Evolutionary conservation across 2,113 vertebrate genomes (phyloP).

Genomic region (Trematocara macrostoma): DNA sequence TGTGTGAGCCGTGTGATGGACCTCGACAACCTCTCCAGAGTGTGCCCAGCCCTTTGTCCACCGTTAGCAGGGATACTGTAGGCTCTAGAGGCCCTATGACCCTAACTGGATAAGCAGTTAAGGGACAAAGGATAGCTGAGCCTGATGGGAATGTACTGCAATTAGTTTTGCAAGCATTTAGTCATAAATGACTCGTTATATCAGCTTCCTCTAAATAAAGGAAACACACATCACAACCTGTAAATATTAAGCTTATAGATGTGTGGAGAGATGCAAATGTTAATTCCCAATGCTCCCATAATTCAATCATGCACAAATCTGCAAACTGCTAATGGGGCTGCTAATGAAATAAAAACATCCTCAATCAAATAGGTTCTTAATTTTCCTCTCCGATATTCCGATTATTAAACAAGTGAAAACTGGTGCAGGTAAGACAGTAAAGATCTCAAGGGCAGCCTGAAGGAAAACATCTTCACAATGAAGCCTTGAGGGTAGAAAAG

Average conservation of each 20-base stretch:
- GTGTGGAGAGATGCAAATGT: not conserved
- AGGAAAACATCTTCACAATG: conserved; percentile 8
- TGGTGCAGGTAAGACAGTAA: not conserved
- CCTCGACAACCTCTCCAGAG: not conserved
- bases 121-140: not conserved
- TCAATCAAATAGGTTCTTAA: not conserved
- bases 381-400: not conserved
- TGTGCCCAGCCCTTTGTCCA: not conserved
- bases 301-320: not conserved
- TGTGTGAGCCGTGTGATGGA: not conserved
- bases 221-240: not conserved
- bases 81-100: not conserved
- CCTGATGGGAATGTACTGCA: not conserved
- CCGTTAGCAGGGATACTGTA: not conserved
- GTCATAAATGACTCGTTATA: not conserved
- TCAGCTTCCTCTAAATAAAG: not conserved
- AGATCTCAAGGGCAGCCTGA: not conserved
- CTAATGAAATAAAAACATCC: not conserved
- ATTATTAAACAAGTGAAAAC: not conserved
- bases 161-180: not conserved
- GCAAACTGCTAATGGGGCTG: not conserved
- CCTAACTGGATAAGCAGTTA: not conserved
- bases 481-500: not conserved
- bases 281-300: not conserved
- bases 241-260: not conserved